Evolutionary conservation across 2,888 invertebrate genomes (phyloP).

Genomic region (Chrysina gloriosa): DNA sequence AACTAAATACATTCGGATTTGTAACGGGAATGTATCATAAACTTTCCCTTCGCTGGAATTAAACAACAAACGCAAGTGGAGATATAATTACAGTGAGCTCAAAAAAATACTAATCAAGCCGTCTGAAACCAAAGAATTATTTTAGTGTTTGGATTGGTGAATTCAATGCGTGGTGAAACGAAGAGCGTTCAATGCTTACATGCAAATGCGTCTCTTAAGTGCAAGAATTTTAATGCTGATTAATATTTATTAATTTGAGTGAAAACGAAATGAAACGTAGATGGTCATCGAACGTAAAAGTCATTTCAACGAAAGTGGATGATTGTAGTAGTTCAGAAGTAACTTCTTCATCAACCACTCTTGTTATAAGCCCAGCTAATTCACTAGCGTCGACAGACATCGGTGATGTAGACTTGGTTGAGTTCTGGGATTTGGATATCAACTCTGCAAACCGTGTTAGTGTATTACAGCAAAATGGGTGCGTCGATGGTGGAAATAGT

Average conservation of each 20-base stretch:
- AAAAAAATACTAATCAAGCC: no score
- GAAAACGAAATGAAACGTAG: conserved; percentile 74
- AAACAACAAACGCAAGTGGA: neutral
- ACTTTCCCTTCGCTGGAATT: neutral
- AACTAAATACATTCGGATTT: no score
- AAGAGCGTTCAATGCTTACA: conserved; percentile 3
- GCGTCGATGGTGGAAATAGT: conserved; percentile 53
- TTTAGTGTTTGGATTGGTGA: conserved; percentile 25
- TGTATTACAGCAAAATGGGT: conserved; percentile 42
- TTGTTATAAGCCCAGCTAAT: conserved; percentile 79
- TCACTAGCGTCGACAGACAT: conserved; percentile 82
- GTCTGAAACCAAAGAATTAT: neutral
- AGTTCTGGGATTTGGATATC: conserved; percentile 82
- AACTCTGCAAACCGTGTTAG: conserved; percentile 64
- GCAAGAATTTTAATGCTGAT: conserved; percentile 26
- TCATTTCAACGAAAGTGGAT: conserved; percentile 78
- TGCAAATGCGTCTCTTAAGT: neutral
- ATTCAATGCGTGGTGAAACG: conserved; percentile 29
- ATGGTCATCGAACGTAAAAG: conserved; percentile 73
- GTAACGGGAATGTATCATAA: no score
- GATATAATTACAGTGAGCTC: neutral
- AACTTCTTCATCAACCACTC: conserved; percentile 78
- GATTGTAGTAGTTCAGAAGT: conserved; percentile 75
- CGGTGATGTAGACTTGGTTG: conserved; percentile 77
- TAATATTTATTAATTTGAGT: neutral